Evolutionary conservation across 2,888 invertebrate genomes (phyloP), one percentile per base, ranked within the genome.

Genomic region (Griposia aprilina): DNA sequence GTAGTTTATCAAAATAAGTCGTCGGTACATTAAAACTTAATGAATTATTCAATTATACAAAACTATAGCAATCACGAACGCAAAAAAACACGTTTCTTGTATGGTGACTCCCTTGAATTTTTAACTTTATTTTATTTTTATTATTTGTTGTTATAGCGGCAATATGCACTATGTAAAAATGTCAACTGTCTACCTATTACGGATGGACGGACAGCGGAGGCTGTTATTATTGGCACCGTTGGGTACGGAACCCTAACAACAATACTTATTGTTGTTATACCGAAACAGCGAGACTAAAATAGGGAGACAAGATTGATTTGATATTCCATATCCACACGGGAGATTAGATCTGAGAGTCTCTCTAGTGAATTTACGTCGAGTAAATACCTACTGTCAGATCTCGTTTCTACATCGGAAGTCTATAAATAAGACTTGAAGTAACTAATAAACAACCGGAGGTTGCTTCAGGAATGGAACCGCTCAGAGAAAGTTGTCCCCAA

Each of bases 351-450:
- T 13, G 80, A 66, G 73, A 62, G 48, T 70, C 66, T 81, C 79
- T 66, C 80, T 65, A 2, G 76, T 75, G 78, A 82, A 82, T 88
- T 84, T 69, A 80, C 26, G 63, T 73, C 76, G 57, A 78, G 77
- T 81, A 75, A 83, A 81, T 79, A 74, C 68, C 76, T 76, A 70
- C 74, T 70, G 65, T 57, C 66, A 66, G 62, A 76, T 65, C 71
- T 74, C 59, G 30, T 73, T 76, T 78, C 41, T 66, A 78, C 70
- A 72, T 83, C 59, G 60, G 60, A 68, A 75, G 69, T 59, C 65
- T 81, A 80, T 87, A 84, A 78, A 83, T 81, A 82, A 85, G 62
- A 57, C 73, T 85, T 77, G 41, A 82, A 71, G 80, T 69, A 78
- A 78, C 75, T 78, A 75, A 76, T 79, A 80, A 82, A 76, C 67